Evolutionary conservation across 2,797 vertebrate species (phyloP).

Genomic region (Pipistrellus nathusii): DNA sequence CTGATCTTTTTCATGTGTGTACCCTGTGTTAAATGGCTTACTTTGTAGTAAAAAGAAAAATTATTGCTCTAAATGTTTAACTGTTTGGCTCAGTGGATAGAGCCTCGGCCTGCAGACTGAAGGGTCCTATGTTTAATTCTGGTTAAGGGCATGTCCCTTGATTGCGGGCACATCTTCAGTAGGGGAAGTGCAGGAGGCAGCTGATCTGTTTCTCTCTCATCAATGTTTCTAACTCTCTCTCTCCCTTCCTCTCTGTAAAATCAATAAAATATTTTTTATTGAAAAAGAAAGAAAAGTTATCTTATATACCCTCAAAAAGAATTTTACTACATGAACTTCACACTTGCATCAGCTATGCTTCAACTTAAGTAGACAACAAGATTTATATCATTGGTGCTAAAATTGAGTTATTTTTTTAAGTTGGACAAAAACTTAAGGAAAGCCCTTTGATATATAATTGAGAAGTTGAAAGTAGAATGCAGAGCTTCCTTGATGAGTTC

Average conservation of each 20-base stretch:
- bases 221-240: no score
- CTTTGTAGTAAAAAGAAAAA: conserved; percentile 30
- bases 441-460: not conserved
- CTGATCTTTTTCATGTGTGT: not conserved
- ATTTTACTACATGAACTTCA: conserved; percentile 23
- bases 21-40: not conserved
- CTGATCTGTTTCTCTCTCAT: no score
- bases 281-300: not conserved
- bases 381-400: conserved; percentile 9
- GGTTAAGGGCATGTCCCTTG: no score
- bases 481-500: conserved; percentile 27
- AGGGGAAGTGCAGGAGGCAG: no score
- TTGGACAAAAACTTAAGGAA: not conserved
- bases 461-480: not conserved
- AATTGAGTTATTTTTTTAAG: not conserved
- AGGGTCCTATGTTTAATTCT: no score
- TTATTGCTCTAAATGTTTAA: no score
- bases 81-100: no score
- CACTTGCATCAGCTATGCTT: not conserved
- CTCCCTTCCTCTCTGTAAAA: no score
- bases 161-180: no score
- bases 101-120: no score
- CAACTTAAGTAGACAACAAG: not conserved
- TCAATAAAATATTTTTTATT: no score
- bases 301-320: not conserved